These are phyloP conservation scores for Hydractinia symbiolongicarpus DNA, from an alignment of 30 jellyfish, hydroid and myxozoan species.

Conservation along the genomic window DNA sequence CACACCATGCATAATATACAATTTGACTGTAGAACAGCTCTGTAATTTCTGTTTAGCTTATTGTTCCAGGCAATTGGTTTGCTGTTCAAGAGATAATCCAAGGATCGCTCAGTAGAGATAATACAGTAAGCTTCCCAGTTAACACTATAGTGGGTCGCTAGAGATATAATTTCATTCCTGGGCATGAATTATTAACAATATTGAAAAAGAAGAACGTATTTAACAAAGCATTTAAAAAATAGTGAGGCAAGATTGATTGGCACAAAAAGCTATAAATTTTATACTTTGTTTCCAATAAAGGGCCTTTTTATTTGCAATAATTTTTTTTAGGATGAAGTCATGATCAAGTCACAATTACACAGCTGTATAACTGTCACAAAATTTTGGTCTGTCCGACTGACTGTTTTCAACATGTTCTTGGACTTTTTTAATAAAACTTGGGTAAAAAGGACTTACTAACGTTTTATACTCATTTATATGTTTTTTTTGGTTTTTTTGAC, in stretches of 20 bases:
- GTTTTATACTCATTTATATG: neutral
- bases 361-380: neutral
- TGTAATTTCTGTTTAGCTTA: neutral
- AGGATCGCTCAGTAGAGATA: neutral
- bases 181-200: too few species aligned
- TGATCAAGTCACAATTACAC: neutral
- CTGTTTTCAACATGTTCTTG: neutral
- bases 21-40: too few species aligned
- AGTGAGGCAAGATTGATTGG: too few species aligned
- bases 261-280: too few species aligned
- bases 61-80: conserved; percentile 13
- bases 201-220: too few species aligned
- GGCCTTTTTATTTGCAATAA: neutral
- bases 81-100: neutral
- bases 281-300: too few species aligned
- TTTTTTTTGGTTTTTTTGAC: neutral
- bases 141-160: neutral
- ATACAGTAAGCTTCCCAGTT: neutral
- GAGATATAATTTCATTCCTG: too few species aligned
- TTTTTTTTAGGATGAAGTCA: conserved; percentile 5
- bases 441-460: neutral
- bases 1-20: too few species aligned
- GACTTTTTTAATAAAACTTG: neutral
- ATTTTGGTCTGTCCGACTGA: neutral
- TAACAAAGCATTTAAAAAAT: too few species aligned